Conservation (phyloP, 1,140 invertebrate species). For the Hydropsyche tenuis region DNA sequence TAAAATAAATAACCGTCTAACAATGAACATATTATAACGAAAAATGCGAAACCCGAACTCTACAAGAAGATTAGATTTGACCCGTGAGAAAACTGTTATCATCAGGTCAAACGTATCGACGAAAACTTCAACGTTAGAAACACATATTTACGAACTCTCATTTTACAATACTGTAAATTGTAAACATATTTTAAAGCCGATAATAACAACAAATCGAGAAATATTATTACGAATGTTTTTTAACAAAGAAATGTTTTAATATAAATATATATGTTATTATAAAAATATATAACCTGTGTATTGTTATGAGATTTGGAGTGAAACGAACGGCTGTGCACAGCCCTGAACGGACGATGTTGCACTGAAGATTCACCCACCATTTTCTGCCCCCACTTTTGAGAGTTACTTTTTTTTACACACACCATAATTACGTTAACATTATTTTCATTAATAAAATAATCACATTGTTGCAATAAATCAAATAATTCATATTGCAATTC, state of each 20-base stretch:
- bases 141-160: too few species aligned
- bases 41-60: not conserved
- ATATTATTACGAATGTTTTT: not conserved
- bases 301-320: not conserved
- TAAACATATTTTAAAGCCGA: not conserved
- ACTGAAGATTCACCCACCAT: not conserved
- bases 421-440: too few species aligned
- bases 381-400: not conserved
- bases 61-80: slow-evolving; percentile 11
- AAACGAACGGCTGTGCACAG: not conserved
- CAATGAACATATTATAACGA: not conserved
- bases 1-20: not conserved
- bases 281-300: not conserved
- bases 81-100: not conserved
- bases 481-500: too few species aligned
- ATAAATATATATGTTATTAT: not conserved
- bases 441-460: too few species aligned
- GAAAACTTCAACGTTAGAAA: not conserved
- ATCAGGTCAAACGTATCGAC: not conserved
- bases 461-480: too few species aligned
- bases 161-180: not conserved
- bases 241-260: not conserved
- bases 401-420: too few species aligned
- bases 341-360: not conserved
- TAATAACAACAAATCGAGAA: not conserved